Evolutionary conservation across 2,888 invertebrate species (phyloP).

Genomic region (Minunthozetes semirufus): DNA sequence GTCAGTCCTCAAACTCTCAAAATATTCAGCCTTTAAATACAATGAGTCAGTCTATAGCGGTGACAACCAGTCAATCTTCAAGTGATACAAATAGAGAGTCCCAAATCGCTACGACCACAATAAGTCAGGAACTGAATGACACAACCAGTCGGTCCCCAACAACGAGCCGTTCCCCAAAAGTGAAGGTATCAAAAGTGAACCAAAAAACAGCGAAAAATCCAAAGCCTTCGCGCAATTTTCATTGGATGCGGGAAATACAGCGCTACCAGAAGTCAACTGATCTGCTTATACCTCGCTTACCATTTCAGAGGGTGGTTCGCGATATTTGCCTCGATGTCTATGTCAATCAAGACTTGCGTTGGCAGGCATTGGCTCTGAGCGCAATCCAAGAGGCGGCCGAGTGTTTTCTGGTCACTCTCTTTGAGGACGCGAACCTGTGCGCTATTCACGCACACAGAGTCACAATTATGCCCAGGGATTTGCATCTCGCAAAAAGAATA

Average conservation of each 20-base stretch:
- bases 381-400: conserved; percentile 48
- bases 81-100: too few relatives aligned
- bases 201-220: background rate
- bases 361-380: conserved; percentile 89
- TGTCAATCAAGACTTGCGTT: conserved; percentile 85
- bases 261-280: conserved; percentile 95
- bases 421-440: conserved; percentile 60
- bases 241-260: conserved; percentile 77
- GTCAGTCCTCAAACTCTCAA: too few relatives aligned
- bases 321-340: conserved; percentile 80
- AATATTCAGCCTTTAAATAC: too few relatives aligned
- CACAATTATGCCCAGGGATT: conserved; percentile 60
- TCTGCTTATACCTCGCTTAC: conserved; percentile 86
- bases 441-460: conserved; percentile 55
- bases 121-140: too few relatives aligned
- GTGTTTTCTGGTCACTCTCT: conserved; percentile 61
- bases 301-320: conserved; percentile 90
- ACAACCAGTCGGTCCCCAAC: background rate
- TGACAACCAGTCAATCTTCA: too few relatives aligned
- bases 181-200: background rate
- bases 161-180: too few relatives aligned
- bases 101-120: too few relatives aligned
- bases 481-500: conserved; percentile 54
- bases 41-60: too few relatives aligned
- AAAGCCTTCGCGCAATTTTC: background rate